Evolutionary conservation across 1,140 invertebrate genomes (phyloP).

Genomic region (Cephus cinctus): DNA sequence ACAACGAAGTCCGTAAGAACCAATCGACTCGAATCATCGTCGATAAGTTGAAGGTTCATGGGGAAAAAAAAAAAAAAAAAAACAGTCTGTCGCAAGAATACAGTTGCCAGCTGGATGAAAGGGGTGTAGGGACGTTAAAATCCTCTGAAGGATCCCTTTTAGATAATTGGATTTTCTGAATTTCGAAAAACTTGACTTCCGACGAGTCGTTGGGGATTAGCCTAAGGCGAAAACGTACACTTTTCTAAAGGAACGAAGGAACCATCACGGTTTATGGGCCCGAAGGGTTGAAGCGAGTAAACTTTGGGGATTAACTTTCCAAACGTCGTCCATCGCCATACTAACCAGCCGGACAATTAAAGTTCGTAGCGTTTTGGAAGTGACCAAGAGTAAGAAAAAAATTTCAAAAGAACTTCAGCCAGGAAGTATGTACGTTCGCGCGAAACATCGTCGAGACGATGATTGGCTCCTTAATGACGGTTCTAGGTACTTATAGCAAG

Average conservation of each 20-base stretch:
- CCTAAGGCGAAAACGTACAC: slow-evolving; percentile 9
- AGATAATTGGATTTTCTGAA: slow-evolving; percentile 9
- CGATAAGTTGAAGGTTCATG: slow-evolving; percentile 13
- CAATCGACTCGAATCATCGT: background rate
- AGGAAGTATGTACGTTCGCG: too few species aligned
- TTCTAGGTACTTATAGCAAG: too few species aligned
- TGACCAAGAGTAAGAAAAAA: too few species aligned
- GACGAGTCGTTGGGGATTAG: background rate
- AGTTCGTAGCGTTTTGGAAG: too few species aligned
- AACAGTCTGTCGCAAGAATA: too few species aligned
- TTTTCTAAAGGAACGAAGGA: background rate
- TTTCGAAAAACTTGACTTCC: slow-evolving; percentile 8
- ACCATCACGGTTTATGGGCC: slow-evolving; percentile 11
- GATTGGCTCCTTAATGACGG: too few species aligned
- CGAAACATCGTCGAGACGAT: too few species aligned
- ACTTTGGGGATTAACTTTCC: slow-evolving; percentile 13
- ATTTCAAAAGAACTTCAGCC: too few species aligned
- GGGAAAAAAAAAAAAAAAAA: slow-evolving; percentile 17
- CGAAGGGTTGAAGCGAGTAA: slow-evolving; percentile 13
- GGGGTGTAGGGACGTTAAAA: too few species aligned
- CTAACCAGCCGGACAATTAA: background rate
- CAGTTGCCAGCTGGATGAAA: too few species aligned
- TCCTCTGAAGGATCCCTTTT: too few species aligned
- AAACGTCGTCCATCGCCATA: background rate
- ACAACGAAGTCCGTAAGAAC: slow-evolving; percentile 11